phyloP scores from a whole-genome alignment of 1,140 invertebrate genomes.

The Argopecten irradians region DNA sequence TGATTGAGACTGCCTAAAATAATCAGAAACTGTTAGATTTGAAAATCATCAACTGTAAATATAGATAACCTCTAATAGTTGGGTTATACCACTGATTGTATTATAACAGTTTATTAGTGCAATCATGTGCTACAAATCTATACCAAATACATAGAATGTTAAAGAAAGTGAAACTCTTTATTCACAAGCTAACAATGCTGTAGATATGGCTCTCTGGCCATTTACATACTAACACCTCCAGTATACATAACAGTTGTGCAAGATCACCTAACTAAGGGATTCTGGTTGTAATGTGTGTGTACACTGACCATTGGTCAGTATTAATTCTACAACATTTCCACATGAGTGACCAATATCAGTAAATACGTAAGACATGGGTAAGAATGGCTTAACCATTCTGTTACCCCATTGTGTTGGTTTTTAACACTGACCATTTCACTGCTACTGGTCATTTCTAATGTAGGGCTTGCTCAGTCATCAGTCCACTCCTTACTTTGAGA shows the following conservation, averaged over 20 bases:
- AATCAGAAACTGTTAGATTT: too few relatives aligned
- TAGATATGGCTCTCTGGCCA: not conserved
- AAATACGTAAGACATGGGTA: not conserved
- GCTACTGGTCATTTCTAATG: not conserved
- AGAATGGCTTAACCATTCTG: not conserved
- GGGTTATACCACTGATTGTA: too few relatives aligned
- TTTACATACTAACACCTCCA: not conserved
- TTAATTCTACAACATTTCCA: too few relatives aligned
- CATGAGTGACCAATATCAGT: too few relatives aligned
- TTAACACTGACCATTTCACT: not conserved
- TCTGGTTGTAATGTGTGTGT: not conserved
- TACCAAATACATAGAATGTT: too few relatives aligned
- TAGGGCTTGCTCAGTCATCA: not conserved
- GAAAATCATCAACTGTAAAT: too few relatives aligned
- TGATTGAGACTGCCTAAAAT: too few relatives aligned
- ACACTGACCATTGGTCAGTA: too few relatives aligned
- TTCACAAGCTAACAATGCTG: not conserved
- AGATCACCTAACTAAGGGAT: not conserved
- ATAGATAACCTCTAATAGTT: too few relatives aligned
- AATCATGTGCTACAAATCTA: too few relatives aligned
- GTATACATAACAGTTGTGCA: slow-evolving; percentile 9
- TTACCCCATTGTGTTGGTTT: not conserved
- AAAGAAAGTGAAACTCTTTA: too few relatives aligned
- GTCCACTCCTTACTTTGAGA: not conserved
- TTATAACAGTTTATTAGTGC: too few relatives aligned